Conservation (phyloP, 2,797 vertebrate genomes). For the Centropyge bicolor region DNA sequence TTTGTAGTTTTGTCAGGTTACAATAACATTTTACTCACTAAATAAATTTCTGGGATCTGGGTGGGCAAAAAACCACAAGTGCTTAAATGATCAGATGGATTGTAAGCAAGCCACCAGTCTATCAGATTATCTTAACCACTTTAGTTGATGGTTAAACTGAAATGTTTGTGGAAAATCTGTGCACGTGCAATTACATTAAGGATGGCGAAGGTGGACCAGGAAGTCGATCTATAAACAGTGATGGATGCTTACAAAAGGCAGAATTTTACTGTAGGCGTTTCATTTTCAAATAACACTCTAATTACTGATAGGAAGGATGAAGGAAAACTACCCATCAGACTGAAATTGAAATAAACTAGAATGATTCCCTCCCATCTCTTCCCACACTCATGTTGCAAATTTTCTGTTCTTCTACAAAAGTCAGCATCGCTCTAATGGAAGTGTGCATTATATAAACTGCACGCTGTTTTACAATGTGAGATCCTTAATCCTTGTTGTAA, state of each 20-base stretch:
- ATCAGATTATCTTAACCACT: not conserved
- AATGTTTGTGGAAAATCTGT: not conserved
- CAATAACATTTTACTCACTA: not conserved
- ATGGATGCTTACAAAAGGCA: not conserved
- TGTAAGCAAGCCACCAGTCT: not conserved
- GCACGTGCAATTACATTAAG: not conserved
- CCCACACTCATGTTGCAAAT: not conserved
- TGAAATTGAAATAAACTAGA: not conserved
- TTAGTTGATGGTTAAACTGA: not conserved
- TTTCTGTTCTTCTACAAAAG: slow-evolving; percentile 1
- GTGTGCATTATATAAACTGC: slow-evolving; percentile 17
- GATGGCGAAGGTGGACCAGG: not conserved
- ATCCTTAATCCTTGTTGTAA: slow-evolving; percentile 1
- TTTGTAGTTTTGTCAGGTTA: not conserved
- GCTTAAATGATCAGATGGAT: not conserved
- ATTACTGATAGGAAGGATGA: not conserved
- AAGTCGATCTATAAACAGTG: not conserved
- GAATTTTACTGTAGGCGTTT: not conserved
- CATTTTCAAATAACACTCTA: not conserved
- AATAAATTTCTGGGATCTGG: not conserved
- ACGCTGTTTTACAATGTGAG: slow-evolving; percentile 14
- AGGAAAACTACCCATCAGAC: not conserved
- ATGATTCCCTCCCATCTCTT: not conserved
- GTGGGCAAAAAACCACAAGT: not conserved
- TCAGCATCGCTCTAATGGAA: not conserved